Conservation (phyloP, 2,113 vertebrate genomes). For the Trochalopteron elliotii region DNA sequence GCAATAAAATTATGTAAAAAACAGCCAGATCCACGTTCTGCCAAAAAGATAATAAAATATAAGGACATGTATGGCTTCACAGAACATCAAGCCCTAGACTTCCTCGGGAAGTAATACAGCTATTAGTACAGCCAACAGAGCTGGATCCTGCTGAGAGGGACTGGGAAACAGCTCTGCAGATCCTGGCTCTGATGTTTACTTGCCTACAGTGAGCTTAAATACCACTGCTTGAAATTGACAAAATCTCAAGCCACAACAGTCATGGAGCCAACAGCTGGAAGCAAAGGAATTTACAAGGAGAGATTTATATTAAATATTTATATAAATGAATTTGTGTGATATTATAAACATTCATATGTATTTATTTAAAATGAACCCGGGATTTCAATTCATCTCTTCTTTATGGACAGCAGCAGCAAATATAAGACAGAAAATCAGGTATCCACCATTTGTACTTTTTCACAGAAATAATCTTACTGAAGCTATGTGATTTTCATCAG, state of each 20-base stretch:
- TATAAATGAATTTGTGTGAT: neutral
- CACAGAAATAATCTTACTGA: neutral
- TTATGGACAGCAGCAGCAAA: neutral
- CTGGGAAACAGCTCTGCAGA: neutral
- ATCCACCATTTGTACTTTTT: neutral
- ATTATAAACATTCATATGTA: neutral
- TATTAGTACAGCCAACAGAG: neutral
- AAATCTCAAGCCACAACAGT: neutral
- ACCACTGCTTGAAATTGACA: neutral
- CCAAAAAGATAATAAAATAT: neutral
- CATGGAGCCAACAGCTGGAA: neutral
- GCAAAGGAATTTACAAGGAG: neutral
- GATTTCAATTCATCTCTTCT: neutral
- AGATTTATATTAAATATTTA: neutral
- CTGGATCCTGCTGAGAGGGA: accelerated
- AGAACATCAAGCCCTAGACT: neutral
- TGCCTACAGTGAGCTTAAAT: neutral
- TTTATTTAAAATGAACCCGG: neutral
- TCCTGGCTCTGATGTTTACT: neutral
- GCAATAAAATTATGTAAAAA: neutral
- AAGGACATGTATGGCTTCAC: neutral
- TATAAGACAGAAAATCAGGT: neutral
- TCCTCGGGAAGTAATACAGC: neutral
- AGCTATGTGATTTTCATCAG: neutral
- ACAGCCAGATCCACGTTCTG: neutral